Base-by-base conservation (phyloP, 2,888 invertebrate genomes). In the Drosophila limbata region DNA sequence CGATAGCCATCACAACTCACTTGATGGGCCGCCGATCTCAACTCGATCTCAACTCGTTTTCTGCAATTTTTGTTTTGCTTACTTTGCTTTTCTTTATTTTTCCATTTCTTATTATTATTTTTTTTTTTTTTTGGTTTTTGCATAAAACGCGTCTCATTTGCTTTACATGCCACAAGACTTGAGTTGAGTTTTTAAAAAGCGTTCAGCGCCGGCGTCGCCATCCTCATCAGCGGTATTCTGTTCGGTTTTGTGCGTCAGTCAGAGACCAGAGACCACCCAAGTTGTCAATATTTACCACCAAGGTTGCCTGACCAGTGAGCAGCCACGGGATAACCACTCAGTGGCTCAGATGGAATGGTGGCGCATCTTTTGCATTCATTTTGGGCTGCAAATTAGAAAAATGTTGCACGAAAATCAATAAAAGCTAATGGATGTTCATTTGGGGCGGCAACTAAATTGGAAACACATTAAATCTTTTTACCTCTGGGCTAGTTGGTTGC, bases 71-170 rank as follows among this genome's bases (percentile, higher is more conserved):
- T 57, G 68, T 53, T 59, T 21, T 45, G 52, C 31, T 51, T 51
- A 45, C 25, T 37, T 25, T 50, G 28, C 19, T 53, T 21, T 45
- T 61, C 50, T 45, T 42, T 69, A 50, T 62, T 51, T 19, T 45
- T 25, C 37, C n/a, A 35, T 13, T 60, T 50, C 15, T 28, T 57
- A n/a, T 25, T 21, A 21, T 21, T 5, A 21, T 55, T 45, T n/a
- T 37, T 56, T 55, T 60, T 1, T n/a, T 42, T 57, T 45, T 31
- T 62, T 72, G 67, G 13, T 70, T 75, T 81, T 88, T 87, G 87
- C 89, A 84, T 88, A 88, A 87, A 88, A 72, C 67, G 84, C 89
- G 69, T 66, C 84, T 88, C 84, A 84, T 88, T 85, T 85, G 75
- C 89, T 76, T 87, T 84, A 84, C 82, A 81, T 86, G 77, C 85